Evolutionary conservation across 2,113 vertebrate genomes (phyloP).

Genomic region (Passer domesticus): DNA sequence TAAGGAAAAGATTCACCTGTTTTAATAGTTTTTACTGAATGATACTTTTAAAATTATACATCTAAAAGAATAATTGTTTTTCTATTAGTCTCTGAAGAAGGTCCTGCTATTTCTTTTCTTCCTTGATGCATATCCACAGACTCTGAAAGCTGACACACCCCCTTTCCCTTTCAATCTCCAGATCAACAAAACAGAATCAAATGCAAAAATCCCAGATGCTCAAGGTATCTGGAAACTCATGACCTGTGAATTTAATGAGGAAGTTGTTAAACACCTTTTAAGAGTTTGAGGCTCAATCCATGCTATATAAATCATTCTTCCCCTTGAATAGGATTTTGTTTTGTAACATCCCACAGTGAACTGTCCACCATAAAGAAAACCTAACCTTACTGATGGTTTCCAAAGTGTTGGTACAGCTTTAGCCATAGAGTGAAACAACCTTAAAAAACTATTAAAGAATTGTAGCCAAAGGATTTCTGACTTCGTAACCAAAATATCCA

Average conservation of each 20-base stretch:
- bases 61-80: neutral
- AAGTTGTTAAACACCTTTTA: neutral
- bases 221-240: neutral
- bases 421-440: neutral
- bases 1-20: neutral
- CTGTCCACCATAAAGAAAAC: neutral
- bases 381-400: neutral
- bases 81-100: neutral
- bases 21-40: neutral
- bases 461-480: neutral
- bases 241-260: neutral
- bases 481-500: neutral
- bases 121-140: neutral
- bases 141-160: neutral
- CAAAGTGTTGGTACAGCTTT: neutral
- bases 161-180: neutral
- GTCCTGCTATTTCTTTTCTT: neutral
- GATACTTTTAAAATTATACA: neutral
- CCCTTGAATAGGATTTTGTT: neutral
- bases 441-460: neutral
- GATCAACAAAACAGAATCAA: neutral
- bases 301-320: neutral
- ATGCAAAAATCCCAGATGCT: neutral
- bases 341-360: neutral
- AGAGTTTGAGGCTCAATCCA: neutral